These are phyloP conservation scores for Australoheros facetus DNA, from an alignment of 2,797 vertebrate genomes.

Conservation along the genomic window DNA sequence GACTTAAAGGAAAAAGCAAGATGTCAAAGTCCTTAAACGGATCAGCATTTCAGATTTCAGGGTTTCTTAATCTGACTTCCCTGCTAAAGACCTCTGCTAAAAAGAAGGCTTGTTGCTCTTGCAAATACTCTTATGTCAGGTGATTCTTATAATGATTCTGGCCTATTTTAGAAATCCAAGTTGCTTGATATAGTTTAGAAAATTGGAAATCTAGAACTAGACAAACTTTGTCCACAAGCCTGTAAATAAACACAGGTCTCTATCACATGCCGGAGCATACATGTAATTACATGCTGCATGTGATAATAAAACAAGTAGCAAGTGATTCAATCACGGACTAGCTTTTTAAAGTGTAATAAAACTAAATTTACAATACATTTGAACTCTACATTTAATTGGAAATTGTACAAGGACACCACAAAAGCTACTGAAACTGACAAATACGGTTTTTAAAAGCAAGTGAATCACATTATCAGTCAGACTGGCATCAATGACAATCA, in stretches of 20 bases:
- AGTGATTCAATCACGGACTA: fast-evolving
- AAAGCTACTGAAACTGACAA: neutral
- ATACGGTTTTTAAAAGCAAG: neutral
- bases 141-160: neutral
- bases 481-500: neutral
- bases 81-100: neutral
- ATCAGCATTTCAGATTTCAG: neutral
- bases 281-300: neutral
- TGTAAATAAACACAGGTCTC: neutral
- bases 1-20: neutral
- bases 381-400: neutral
- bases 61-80: neutral
- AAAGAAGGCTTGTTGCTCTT: neutral
- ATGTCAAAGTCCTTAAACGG: neutral
- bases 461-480: neutral
- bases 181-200: neutral
- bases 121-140: neutral
- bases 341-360: neutral
- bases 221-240: neutral
- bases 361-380: neutral
- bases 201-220: neutral
- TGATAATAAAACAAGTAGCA: neutral
- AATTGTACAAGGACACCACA: neutral
- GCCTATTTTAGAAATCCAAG: neutral
- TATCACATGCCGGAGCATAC: neutral